phyloP scores from a whole-genome alignment of 2,888 invertebrate genomes.

The Gastracanthus pulcherrimus region DNA sequence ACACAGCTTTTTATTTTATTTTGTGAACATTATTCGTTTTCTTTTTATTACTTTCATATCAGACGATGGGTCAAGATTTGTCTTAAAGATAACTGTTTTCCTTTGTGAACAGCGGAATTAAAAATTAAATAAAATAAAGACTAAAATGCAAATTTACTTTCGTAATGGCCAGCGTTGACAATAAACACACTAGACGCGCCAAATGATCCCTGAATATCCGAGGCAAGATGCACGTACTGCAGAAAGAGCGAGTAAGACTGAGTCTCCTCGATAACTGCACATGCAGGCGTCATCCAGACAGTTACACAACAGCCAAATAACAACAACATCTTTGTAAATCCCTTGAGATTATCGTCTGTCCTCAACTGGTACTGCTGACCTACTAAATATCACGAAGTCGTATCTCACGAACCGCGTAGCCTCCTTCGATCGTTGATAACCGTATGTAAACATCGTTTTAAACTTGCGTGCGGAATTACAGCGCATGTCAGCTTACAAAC shows the following conservation, averaged over 20 bases:
- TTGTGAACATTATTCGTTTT: too few species aligned
- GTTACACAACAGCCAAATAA: conserved; percentile 6
- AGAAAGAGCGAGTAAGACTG: background rate
- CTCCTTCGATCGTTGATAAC: background rate
- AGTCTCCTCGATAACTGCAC: background rate
- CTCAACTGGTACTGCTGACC: background rate
- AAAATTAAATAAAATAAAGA: background rate
- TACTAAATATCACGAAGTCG: background rate
- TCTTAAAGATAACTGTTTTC: too few species aligned
- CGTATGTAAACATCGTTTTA: background rate
- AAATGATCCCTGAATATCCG: conserved; percentile 10
- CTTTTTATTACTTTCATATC: too few species aligned
- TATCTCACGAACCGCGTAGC: too few species aligned
- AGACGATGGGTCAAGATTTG: too few species aligned
- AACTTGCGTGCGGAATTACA: background rate
- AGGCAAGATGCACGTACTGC: conserved; percentile 20
- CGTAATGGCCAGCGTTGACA: conserved; percentile 26
- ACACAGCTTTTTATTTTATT: too few species aligned
- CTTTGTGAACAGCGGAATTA: too few species aligned
- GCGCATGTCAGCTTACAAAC: background rate
- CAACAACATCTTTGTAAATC: background rate
- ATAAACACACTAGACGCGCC: conserved; percentile 42
- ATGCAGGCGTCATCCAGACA: background rate
- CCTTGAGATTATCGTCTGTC: background rate
- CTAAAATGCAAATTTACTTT: conserved; percentile 25